phyloP scores from a whole-genome alignment of 30 jellyfish, hydroid and myxozoan genomes.

The Cassiopea xamachana region DNA sequence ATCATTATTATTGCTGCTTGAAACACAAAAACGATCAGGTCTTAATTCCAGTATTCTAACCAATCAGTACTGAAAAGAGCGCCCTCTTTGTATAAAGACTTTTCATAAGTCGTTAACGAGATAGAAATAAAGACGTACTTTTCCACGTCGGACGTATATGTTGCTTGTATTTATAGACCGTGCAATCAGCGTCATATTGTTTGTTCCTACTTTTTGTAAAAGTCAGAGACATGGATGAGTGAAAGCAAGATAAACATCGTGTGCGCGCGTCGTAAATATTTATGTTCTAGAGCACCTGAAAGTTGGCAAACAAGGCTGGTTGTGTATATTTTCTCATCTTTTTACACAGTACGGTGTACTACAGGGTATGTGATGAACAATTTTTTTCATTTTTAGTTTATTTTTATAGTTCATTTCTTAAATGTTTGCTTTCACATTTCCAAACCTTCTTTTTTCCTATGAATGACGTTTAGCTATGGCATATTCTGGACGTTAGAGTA shows the following conservation, averaged over 20 bases:
- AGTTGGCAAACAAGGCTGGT: neutral
- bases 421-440: no score
- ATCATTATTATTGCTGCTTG: constrained; percentile 27
- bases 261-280: neutral
- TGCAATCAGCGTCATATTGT: neutral
- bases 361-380: no score
- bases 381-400: no score
- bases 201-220: constrained; percentile 28
- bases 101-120: constrained; percentile 64
- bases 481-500: no score
- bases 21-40: constrained; percentile 18
- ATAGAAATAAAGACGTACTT: constrained; percentile 30
- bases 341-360: no score
- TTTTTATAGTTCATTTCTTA: no score
- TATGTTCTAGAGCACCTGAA: neutral
- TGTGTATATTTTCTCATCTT: no score
- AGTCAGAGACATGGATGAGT: neutral
- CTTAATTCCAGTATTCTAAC: constrained; percentile 47
- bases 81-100: constrained; percentile 30
- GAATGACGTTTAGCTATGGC: no score
- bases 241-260: constrained; percentile 23
- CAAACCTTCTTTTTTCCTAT: no score
- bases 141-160: constrained; percentile 38
- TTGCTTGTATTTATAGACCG: neutral
- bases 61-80: constrained; percentile 48